Evolutionary conservation across 2,888 invertebrate genomes (phyloP), one percentile per base, ranked within the genome.

Genomic region (Serrognathus titanus): DNA sequence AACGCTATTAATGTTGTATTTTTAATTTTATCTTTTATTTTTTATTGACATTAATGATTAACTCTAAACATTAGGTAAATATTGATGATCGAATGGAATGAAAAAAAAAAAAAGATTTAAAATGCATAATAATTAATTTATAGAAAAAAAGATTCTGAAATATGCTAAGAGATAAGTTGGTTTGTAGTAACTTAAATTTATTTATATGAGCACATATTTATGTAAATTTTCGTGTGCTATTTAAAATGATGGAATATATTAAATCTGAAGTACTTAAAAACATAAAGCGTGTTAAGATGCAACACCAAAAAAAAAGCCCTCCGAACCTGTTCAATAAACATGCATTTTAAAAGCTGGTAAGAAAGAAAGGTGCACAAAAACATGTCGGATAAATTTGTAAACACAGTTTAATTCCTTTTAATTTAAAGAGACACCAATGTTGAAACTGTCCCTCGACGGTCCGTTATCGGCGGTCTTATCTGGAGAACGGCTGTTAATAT

Each of bases 311-410:
- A 41, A 16, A 41, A 41, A 41, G 11, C 5, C 9, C 40, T 11
- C 40, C 40, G 40, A 40, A 40, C 11, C 40, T 40, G 13, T 40
- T 40, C 40, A 24, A n/a, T 20, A 40, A 36, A 48, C 37, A 20
- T 48, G 10, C 36, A n/a, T 37, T 52, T 38, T 46, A 52, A 37
- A 43, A 46, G 45, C 47, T 52, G 47, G 47, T 38, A 46, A 35
- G 46, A 9, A 46, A 31, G 39, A 35, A 48, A 20, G 47, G 38
- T 36, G 52, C 47, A 7, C 35, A 12, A 31, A 39, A 47, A 48
- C 54, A 48, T 41, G 48, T 41, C 43, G 41, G 48, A 48, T 54
- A 41, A 54, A 54, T 54, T 54, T 48, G 54, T 54, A 54, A 54
- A 54, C 54, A 54, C 24, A 43, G 13, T 54, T 48, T 54, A 54